phyloP scores from a whole-genome alignment of 2,888 invertebrate genomes.

The Lithosia quadra region DNA sequence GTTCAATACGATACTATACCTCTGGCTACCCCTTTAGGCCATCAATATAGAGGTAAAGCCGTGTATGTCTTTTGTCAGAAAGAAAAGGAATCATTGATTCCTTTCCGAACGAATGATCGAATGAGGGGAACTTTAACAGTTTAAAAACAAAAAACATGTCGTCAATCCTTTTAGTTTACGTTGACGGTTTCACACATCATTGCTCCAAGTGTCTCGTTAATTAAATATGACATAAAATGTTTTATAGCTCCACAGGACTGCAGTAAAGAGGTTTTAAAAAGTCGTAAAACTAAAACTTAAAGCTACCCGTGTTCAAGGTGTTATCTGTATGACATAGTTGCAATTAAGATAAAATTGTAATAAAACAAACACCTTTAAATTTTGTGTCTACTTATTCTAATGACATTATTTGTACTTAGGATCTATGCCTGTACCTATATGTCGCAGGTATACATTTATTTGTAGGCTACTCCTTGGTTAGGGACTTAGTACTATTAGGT shows the following conservation, averaged over 20 bases:
- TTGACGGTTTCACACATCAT: not conserved
- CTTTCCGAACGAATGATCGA: no score
- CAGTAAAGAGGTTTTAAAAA: not conserved
- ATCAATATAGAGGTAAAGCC: no score
- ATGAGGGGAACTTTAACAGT: no score
- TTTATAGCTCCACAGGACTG: not conserved
- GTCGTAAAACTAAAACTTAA: not conserved
- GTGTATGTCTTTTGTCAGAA: not conserved
- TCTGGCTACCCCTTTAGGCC: not conserved
- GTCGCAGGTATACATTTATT: not conserved
- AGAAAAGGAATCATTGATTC: not conserved
- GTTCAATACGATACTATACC: not conserved
- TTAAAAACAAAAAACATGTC: not conserved
- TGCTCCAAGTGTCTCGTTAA: not conserved
- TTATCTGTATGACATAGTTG: not conserved
- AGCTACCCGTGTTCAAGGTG: not conserved
- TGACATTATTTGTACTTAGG: not conserved
- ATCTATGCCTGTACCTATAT: not conserved
- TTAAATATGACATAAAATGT: constrained; percentile 1
- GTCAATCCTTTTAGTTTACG: not conserved
- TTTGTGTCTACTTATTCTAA: not conserved
- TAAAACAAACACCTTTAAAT: not conserved
- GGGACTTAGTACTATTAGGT: no score
- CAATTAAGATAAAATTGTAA: not conserved
- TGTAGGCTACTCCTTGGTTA: not conserved